Conservation (phyloP, 2,888 invertebrate genomes). For the Eucera pruinosa region DNA sequence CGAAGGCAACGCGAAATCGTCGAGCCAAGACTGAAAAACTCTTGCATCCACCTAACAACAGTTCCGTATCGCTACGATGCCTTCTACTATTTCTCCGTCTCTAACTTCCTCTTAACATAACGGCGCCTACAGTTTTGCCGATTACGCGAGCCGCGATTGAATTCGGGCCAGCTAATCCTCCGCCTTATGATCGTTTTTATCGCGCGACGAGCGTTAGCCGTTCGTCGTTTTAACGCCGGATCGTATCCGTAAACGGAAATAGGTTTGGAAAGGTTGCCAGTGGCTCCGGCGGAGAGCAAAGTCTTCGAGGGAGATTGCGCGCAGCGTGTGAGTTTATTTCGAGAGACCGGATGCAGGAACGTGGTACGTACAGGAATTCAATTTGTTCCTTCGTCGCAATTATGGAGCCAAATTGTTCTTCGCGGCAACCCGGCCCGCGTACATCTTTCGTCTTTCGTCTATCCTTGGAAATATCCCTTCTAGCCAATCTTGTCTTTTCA, state of each 20-base stretch:
- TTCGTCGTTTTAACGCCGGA: background rate
- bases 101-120: too few species aligned
- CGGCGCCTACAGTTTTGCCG: too few species aligned
- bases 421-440: conserved; percentile 34
- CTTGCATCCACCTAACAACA: too few species aligned
- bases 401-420: conserved; percentile 59
- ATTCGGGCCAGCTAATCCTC: too few species aligned
- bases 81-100: too few species aligned
- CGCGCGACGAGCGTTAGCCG: background rate
- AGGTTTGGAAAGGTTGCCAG: conserved; percentile 21
- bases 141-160: too few species aligned
- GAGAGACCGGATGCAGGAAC: background rate
- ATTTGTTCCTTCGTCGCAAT: conserved; percentile 61
- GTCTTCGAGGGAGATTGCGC: conserved; percentile 10
- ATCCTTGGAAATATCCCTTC: conserved; percentile 49
- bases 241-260: background rate
- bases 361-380: conserved; percentile 56
- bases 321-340: conserved; percentile 28
- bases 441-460: conserved; percentile 43
- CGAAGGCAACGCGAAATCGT: too few species aligned
- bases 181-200: too few species aligned
- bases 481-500: conserved; percentile 48
- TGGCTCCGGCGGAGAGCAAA: background rate
- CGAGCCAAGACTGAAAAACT: too few species aligned
- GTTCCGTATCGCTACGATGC: too few species aligned